Evolutionary conservation across 2,797 vertebrate genomes (phyloP), one percentile per base, ranked within the genome.

Genomic region (Pangasius mekongensis): DNA sequence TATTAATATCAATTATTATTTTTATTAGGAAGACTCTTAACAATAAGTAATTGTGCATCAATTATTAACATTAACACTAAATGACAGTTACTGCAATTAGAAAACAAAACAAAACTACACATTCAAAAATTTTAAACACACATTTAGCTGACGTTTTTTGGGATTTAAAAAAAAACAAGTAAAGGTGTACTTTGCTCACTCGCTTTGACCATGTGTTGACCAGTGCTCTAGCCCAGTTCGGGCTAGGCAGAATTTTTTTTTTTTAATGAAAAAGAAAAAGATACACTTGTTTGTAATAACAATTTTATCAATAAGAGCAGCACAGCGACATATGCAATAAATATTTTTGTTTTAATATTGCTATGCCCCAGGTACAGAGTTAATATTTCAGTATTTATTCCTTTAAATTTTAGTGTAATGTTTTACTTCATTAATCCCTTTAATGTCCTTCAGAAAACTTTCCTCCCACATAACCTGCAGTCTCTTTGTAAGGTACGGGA

Each of bases 391-490:
- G 24, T 33, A 30, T 64, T 66, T 24, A 78, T 66, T 77, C 27
- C 20, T 66, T 36, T 67, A 0, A 54, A 24, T 71, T 54, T 84
- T 84, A 84, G 47, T 84, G 66, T 69, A 71, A 52, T 8, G 30
- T 66, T 78, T 80, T 30, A 16, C 60, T 64, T 85, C 49, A 88
- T 78, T 77, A 80, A 78, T 85, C 60, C 22, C 24, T 85, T 18
- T 36, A 36, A 64, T 87, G 82, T 89, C 82, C 71, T 89, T 84
- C 54, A 87, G 13, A 20, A 87, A 83, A 60, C 74, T 87, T 84
- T 81, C 89, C 89, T 81, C 89, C 89, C 86, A 87, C 66, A 82
- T 87, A 81, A 89, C 86, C 86, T 78, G 85, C 62, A 58, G 60
- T 87, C 71, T 87, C 81, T 71, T 80, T 85, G 89, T 81, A 84